These are phyloP conservation scores for Therioaphis trifolii DNA, from an alignment of 2,888 invertebrate species.

Conservation along the genomic window DNA sequence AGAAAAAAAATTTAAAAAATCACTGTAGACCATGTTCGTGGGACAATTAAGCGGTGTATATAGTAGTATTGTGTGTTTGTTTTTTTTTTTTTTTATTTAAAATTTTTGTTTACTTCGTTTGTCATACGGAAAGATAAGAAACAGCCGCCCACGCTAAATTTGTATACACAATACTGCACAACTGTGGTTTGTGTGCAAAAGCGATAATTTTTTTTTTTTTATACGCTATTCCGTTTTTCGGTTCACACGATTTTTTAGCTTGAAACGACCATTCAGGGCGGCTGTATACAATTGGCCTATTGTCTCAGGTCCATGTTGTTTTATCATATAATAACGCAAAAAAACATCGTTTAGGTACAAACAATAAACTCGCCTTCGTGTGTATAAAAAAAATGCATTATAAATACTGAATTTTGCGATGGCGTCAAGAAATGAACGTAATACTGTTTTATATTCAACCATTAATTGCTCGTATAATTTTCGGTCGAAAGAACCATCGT, in stretches of 20 bases:
- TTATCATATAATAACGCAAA: slow-evolving; percentile 41
- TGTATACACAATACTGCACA: slow-evolving; percentile 15
- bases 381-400: slow-evolving; percentile 19
- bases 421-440: slow-evolving; percentile 34
- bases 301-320: slow-evolving; percentile 55
- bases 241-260: slow-evolving; percentile 60
- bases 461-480: slow-evolving; percentile 41
- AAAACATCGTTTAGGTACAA: slow-evolving; percentile 41
- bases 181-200: slow-evolving; percentile 54
- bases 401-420: slow-evolving; percentile 23
- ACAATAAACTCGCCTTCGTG: slow-evolving; percentile 22
- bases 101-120: slow-evolving; percentile 45
- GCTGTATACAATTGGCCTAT: slow-evolving; percentile 55
- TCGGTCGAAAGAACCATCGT: slow-evolving; percentile 1
- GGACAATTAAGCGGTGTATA: slow-evolving; percentile 30
- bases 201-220: slow-evolving; percentile 56
- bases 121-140: slow-evolving; percentile 41
- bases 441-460: slow-evolving; percentile 10
- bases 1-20: too few relatives aligned
- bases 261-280: slow-evolving; percentile 33
- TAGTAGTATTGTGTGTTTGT: neutral
- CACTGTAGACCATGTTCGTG: slow-evolving; percentile 22
- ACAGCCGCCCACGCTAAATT: slow-evolving; percentile 53
- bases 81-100: slow-evolving; percentile 16
- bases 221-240: slow-evolving; percentile 40